Conservation (phyloP, 2,888 invertebrate species). For the Tenthredo mesomela region DNA sequence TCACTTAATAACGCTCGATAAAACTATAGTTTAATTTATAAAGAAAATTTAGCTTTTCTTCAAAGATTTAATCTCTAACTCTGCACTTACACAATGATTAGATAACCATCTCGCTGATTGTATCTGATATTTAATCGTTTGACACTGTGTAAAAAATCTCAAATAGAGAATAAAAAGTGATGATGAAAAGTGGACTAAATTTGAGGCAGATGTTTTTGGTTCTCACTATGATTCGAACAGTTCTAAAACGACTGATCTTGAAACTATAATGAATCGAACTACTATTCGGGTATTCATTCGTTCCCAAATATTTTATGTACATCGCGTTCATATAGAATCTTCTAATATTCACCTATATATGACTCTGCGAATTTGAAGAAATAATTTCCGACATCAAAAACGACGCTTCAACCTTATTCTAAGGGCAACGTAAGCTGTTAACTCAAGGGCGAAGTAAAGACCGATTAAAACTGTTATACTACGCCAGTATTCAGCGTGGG, state of each 20-base stretch:
- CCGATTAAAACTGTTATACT: slow-evolving; percentile 84
- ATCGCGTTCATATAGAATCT: background rate
- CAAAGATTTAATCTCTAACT: background rate
- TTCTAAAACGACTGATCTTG: background rate
- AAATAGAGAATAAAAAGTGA: no score
- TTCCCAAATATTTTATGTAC: background rate
- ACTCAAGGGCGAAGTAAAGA: slow-evolving; percentile 83
- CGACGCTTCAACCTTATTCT: slow-evolving; percentile 82
- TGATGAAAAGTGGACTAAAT: no score
- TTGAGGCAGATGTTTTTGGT: background rate
- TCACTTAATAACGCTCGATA: background rate
- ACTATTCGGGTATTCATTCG: background rate
- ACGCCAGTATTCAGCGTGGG: slow-evolving; percentile 83
- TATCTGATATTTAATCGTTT: background rate
- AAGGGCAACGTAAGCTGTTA: slow-evolving; percentile 85
- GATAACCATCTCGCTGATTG: background rate
- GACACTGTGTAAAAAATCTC: no score
- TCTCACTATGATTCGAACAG: background rate
- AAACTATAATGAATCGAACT: background rate
- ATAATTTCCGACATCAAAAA: slow-evolving; percentile 29
- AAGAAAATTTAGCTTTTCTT: background rate
- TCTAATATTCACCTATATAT: background rate
- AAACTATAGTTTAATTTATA: background rate
- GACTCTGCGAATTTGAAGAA: background rate
- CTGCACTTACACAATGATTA: background rate